phyloP scores from a whole-genome alignment of 2,888 invertebrate genomes.

The Apamea monoglypha region DNA sequence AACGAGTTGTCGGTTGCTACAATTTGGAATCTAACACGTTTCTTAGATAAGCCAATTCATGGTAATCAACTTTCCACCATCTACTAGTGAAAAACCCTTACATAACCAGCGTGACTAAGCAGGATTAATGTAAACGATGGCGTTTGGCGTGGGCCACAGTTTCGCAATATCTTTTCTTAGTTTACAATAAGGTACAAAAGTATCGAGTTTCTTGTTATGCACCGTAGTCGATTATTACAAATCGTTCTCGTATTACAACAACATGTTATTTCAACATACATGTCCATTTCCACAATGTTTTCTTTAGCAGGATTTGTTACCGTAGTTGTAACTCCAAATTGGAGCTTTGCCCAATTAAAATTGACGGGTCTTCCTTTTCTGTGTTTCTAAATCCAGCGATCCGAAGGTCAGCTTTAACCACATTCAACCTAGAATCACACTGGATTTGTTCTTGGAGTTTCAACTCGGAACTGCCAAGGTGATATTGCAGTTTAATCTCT shows the following conservation, averaged over 20 bases:
- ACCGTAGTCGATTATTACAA: constrained; percentile 8
- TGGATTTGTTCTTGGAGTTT: constrained; percentile 10
- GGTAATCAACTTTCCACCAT: constrained; percentile 43
- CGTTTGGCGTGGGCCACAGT: constrained; percentile 11
- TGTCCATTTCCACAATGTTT: constrained; percentile 22
- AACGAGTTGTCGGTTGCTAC: background rate
- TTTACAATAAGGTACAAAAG: constrained; percentile 34
- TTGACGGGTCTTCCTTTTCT: constrained; percentile 12
- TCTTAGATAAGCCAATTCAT: constrained; percentile 1
- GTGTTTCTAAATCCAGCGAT: constrained; percentile 11
- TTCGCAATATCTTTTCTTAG: constrained; percentile 20
- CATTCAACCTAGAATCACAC: constrained; percentile 6
- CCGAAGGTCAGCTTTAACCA: background rate
- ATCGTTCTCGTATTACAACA: constrained; percentile 43
- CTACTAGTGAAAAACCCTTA: constrained; percentile 33
- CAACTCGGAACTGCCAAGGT: background rate
- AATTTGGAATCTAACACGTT: constrained; percentile 6
- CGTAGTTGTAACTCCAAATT: constrained; percentile 10
- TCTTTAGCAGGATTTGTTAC: constrained; percentile 8
- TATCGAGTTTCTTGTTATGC: constrained; percentile 45
- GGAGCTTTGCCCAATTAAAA: constrained; percentile 30
- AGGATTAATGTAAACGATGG: constrained; percentile 18
- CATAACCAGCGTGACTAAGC: constrained; percentile 39
- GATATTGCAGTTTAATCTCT: background rate
- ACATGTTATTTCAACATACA: constrained; percentile 39